A percentile compares a stretch with the other conserved stretches of the same genome.
These are phyloP conservation scores for Anguilla obscura DNA, from an alignment of 2,797 vertebrate species.

Conservation along the genomic window DNA sequence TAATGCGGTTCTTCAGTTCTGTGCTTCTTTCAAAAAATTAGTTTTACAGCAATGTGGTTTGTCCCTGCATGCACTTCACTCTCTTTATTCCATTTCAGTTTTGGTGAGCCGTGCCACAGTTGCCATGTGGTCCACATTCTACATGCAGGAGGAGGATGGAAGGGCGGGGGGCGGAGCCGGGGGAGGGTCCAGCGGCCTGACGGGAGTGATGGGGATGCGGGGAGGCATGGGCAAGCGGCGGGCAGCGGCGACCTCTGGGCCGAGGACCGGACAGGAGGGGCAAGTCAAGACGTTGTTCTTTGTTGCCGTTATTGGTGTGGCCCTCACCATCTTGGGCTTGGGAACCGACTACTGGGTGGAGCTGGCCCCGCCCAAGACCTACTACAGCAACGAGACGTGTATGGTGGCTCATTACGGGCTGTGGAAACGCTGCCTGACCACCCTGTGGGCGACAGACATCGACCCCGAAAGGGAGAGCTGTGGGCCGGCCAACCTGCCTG, in stretches of 20 bases:
- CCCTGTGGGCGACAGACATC: slow-evolving; percentile 81
- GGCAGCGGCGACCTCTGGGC: slow-evolving; percentile 50
- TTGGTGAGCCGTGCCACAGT: slow-evolving; percentile 37
- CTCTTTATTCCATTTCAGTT: slow-evolving; percentile 14
- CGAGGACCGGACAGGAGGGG: slow-evolving; percentile 81
- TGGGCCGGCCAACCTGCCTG: slow-evolving; percentile 81
- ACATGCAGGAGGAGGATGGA: slow-evolving; percentile 78
- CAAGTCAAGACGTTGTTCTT: slow-evolving; percentile 87
- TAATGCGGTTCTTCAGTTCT: background rate
- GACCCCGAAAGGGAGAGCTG: slow-evolving; percentile 80
- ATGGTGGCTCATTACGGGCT: slow-evolving; percentile 84
- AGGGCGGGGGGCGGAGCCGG: slow-evolving; percentile 61
- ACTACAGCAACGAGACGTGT: slow-evolving; percentile 78
- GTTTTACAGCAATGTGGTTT: background rate
- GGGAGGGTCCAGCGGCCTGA: slow-evolving; percentile 56
- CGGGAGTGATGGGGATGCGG: slow-evolving; percentile 61
- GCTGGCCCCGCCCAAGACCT: slow-evolving; percentile 79
- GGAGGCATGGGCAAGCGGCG: slow-evolving; percentile 60
- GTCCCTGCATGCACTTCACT: background rate
- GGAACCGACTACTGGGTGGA: slow-evolving; percentile 94
- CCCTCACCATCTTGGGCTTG: slow-evolving; percentile 82
- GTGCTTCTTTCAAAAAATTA: background rate
- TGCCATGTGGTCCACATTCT: slow-evolving; percentile 86
- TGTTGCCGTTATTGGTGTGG: slow-evolving; percentile 79
- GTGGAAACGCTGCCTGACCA: slow-evolving; percentile 86